Evolutionary conservation across 2,113 vertebrate species (phyloP).

Genomic region (Melanerpes aurifrons): DNA sequence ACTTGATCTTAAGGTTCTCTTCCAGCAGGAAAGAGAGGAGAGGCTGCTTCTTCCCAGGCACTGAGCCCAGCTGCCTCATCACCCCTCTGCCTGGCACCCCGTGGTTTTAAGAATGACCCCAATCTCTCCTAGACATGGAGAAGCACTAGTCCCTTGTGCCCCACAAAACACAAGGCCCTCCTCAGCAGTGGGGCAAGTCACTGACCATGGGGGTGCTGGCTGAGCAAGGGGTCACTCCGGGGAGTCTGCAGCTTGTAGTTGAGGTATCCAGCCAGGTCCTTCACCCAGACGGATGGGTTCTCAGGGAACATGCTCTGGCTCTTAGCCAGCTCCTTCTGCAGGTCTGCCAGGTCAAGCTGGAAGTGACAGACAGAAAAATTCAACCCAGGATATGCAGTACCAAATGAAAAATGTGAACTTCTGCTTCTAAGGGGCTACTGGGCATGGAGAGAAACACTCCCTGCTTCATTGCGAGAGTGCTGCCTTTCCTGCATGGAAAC

Average conservation of each 20-base stretch:
- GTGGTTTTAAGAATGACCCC: not conserved
- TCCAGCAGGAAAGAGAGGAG: no score
- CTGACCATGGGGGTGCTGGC: slow-evolving; percentile 89
- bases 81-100: fast-evolving
- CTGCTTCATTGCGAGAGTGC: fast-evolving
- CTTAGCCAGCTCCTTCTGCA: slow-evolving; percentile 90
- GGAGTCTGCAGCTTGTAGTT: slow-evolving; percentile 91
- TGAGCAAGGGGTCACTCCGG: slow-evolving; percentile 84
- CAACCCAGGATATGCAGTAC: fast-evolving
- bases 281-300: slow-evolving; percentile 92
- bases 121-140: not conserved
- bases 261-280: slow-evolving; percentile 95
- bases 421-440: not conserved
- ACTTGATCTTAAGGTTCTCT: not conserved
- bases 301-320: slow-evolving; percentile 89
- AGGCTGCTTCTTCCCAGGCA: not conserved
- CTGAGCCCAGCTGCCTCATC: not conserved
- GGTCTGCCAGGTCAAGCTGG: slow-evolving; percentile 83
- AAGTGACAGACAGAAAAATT: not conserved
- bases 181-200: not conserved
- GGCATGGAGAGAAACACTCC: fast-evolving
- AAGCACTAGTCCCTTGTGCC: not conserved
- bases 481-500: fast-evolving
- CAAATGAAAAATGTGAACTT: no score
- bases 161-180: not conserved